Evolutionary conservation across 2,797 vertebrate species (phyloP), one percentile per base, ranked within the genome.

Genomic region (Rhincodon typus): DNA sequence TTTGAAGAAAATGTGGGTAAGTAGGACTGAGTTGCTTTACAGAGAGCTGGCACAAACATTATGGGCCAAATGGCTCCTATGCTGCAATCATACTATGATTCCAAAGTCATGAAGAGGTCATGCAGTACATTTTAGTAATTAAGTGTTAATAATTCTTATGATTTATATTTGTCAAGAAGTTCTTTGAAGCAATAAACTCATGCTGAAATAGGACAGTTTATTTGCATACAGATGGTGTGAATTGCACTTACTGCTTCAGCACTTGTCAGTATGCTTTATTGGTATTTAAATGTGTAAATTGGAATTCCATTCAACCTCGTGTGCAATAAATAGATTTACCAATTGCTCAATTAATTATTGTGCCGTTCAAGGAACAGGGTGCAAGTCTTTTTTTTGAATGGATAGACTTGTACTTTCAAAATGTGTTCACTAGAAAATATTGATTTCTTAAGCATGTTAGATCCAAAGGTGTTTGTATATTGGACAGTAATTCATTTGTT

Each of bases 261-360:
- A 69, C 90, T 93, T 93, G 90, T 93, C 90, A 93, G 66, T 69
- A 69, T 93, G 90, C n/a, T 93, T 69, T 93, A 93, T 93, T 69
- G 90, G 66, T 93, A 93, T 93, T 67, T 69, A 93, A 93, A 93
- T 93, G 62, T 93, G 90, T 93, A 93, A 93, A 93, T 69, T 93
- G 66, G 90, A 93, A 93, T 93, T 93, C 62, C 66, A 93, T 93
- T 93, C 90, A 69, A 93, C 90, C 90, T 69, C 1, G 66, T 69
- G n/a, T 21, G 23, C 66, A 69, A 93, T 93, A 93, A 93, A 93
- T 93, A 93, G 90, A 38, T 93, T 69, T 93, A 93, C 90, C 90
- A 93, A 93, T 93, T 93, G 90, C 62, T 93, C n/a, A 25, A 93
- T 93, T 93, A 93, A 93, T 93, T 93, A 69, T 69, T 93, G 34